phyloP scores from a whole-genome alignment of 2,888 invertebrate species.

The Taphrorychus bicolor region DNA sequence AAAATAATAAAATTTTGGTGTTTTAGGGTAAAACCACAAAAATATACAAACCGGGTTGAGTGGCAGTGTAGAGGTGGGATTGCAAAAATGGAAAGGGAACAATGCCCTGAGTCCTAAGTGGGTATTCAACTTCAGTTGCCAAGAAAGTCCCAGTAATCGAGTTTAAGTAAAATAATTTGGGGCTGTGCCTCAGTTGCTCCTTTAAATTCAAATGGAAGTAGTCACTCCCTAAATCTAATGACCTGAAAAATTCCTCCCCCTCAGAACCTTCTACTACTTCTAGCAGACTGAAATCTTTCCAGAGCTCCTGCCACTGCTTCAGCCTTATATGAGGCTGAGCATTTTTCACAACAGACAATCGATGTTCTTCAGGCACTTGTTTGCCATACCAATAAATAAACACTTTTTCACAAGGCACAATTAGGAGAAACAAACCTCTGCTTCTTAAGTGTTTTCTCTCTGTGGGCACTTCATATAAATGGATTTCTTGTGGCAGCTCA shows the following conservation, averaged over 20 bases:
- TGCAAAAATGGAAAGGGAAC: conserved; percentile 48
- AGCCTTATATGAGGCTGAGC: conserved; percentile 32
- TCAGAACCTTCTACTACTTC: conserved; percentile 17
- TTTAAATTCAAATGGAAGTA: conserved; percentile 29
- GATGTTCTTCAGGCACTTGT: conserved; percentile 13
- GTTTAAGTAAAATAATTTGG: conserved; percentile 48
- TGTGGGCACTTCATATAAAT: conserved; percentile 47
- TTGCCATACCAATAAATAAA: conserved; percentile 46
- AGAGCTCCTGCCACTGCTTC: conserved; percentile 26
- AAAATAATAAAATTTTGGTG: conserved; percentile 16
- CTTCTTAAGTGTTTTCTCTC: conserved; percentile 44
- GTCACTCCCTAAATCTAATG: no score
- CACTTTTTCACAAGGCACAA: conserved; percentile 35
- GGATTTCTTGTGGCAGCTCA: conserved; percentile 44
- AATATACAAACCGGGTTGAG: conserved; percentile 44
- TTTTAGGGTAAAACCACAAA: not conserved
- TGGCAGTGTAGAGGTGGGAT: conserved; percentile 46
- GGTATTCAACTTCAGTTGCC: conserved; percentile 46
- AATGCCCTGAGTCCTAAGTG: conserved; percentile 38
- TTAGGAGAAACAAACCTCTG: conserved; percentile 44
- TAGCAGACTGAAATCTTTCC: conserved; percentile 38
- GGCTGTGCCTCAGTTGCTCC: no score
- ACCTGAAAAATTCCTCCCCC: no score
- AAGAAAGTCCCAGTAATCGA: conserved; percentile 45
- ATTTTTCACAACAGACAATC: conserved; percentile 14